These are phyloP conservation scores for Sphinx pinastri DNA, from an alignment of 2,888 invertebrate genomes.

Conservation along the genomic window DNA sequence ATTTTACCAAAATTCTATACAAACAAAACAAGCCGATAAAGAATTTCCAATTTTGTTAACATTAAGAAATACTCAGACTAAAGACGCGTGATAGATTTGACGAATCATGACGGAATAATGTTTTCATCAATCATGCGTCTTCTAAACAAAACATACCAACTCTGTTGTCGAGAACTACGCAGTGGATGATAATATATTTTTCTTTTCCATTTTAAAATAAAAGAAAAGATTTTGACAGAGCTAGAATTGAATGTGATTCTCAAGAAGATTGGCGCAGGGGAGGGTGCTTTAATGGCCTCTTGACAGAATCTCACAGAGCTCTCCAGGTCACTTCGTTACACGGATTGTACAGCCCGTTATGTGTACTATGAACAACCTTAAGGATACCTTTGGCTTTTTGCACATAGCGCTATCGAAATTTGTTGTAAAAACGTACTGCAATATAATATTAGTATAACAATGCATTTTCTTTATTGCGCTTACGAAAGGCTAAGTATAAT, in stretches of 20 bases:
- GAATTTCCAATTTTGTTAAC: background rate
- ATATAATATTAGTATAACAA: conserved; percentile 2
- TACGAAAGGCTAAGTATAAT: background rate
- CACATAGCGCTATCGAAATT: conserved; percentile 49
- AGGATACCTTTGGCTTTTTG: conserved; percentile 50
- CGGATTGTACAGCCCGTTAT: conserved; percentile 72
- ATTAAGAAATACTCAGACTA: background rate
- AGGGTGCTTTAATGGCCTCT: conserved; percentile 81
- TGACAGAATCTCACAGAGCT: conserved; percentile 67
- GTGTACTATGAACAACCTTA: conserved; percentile 67
- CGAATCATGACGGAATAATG: conserved; percentile 13
- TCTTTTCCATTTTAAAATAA: conserved; percentile 46
- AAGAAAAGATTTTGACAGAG: conserved; percentile 52
- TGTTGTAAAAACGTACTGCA: conserved; percentile 31
- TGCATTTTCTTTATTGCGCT: conserved; percentile 2
- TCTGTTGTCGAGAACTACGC: conserved; percentile 10
- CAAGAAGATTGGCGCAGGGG: conserved; percentile 76
- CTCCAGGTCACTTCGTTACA: conserved; percentile 83
- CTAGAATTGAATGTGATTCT: conserved; percentile 74
- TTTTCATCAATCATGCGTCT: conserved; percentile 39
- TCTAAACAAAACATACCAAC: conserved; percentile 30
- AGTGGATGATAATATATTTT: conserved; percentile 8
- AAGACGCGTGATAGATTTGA: conserved; percentile 17
- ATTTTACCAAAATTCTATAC: conserved; percentile 26
- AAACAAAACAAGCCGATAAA: background rate